A percentile compares a stretch with the other conserved stretches of the same genome.
These are phyloP conservation scores for Vicugna pacos DNA, from an alignment of 2,113 vertebrate genomes.

Conservation along the genomic window DNA sequence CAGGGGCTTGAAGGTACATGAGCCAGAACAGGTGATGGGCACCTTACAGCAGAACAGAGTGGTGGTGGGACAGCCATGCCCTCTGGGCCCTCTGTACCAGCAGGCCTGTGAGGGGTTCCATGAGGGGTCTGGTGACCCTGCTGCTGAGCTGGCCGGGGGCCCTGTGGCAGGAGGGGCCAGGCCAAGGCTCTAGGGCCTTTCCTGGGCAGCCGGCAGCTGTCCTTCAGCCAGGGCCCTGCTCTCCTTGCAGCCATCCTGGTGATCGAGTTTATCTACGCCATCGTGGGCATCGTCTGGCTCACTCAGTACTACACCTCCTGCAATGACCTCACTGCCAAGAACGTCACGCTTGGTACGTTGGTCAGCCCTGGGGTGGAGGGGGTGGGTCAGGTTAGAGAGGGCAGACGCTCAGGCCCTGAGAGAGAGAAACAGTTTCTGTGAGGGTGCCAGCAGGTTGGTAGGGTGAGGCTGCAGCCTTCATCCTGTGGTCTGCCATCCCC, in stretches of 20 bases:
- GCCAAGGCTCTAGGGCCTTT: not conserved
- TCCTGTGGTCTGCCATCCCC: fast-evolving
- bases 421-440: not conserved
- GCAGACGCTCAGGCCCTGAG: not conserved
- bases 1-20: not conserved
- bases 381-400: not conserved
- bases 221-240: not conserved
- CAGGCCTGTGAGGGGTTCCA: not conserved
- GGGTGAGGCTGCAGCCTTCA: not conserved
- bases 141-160: not conserved
- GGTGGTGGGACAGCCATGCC: not conserved
- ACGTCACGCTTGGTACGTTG: conserved; percentile 95
- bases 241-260: conserved; percentile 93
- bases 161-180: not conserved
- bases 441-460: not conserved
- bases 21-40: not conserved
- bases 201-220: fast-evolving
- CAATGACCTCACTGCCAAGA: conserved; percentile 97
- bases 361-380: not conserved
- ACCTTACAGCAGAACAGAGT: fast-evolving
- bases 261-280: conserved; percentile 97
- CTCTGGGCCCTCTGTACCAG: not conserved
- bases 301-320: conserved; percentile 98
- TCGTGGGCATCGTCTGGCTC: conserved; percentile 98
- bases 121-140: not conserved